Evolutionary conservation across 2,797 vertebrate species (phyloP), one percentile per base, ranked within the genome.

Genomic region (Hapalemur alaotrensis): DNA sequence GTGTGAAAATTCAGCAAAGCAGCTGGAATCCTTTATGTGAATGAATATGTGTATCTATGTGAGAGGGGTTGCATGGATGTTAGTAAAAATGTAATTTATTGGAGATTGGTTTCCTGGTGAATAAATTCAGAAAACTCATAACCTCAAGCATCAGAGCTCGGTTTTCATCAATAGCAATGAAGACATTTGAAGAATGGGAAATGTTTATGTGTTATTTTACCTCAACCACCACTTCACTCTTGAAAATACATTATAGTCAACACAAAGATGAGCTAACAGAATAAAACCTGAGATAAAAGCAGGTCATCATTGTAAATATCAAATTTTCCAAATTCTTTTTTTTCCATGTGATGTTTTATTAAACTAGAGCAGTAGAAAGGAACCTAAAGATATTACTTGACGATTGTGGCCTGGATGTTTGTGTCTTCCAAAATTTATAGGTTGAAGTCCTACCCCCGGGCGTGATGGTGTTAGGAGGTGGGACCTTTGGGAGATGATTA

Each of bases 21-120:
- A 96, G 96, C 93, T 96, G 95, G 96, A 96, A 89, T 94, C 35
- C 59, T 97, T 91, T 94, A 89, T 94, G 86, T 43, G 43, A 43
- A 70, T 38, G 43, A 43, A 70, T 38, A 32, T 48, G 48, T 59
- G 35, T 90, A 25, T 15, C 32, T 76, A 32, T 52, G 46, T 35
- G 46, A 12, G 73, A 12, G 75, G 38, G 52, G 85, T 85, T 46
- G 11, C 30, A 63, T 59, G 25, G 54, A 89, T 91, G 22, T 92
- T 91, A 86, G 63, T 89, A 81, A 96, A 97, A 97, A 32, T 80
- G 41, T 84, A 41, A n/a, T 87, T 91, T 54, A 25, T n/a, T 89
- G 25, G 59, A 94, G 48, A 91, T 89, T 83, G 28, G 43, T 85
- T 95, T 93, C 57, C 28, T 61, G 54, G 67, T 73, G 25, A 89